Base-by-base conservation (phyloP, 92 coral and sea anemone genomes). In the Blastomussa wellsi region DNA sequence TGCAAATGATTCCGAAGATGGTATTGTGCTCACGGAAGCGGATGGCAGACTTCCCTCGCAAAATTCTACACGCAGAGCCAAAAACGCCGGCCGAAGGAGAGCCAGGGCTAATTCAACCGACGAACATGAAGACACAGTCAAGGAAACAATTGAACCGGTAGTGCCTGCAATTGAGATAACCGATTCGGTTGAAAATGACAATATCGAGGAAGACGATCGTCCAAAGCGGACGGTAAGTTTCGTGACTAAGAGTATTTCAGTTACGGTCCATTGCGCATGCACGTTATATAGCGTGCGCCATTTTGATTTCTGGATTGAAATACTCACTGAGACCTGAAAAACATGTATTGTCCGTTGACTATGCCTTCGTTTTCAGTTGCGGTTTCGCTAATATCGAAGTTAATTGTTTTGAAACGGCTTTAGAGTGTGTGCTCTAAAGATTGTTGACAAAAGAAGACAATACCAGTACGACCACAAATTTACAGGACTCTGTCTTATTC, bases 41-140 rank as follows among this genome's bases (percentile, higher is more conserved):
- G 74, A 69, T 38, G 74, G 42, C 6, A 36, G 47, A 33, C 74
- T 17, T 36, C 28, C 74, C 17, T 69, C 74, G n/a, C 74, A 69
- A 69, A 35, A 35, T 69, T 69, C 74, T 7, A 69, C 44, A 38
- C 74, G 74, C 1, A 82, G n/a, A 82, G 78, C 60, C 36, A 82
- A 82, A 82, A 82, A 49, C 52, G 49, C 77, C 17, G 42, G 76
- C 37, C 77, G 86, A 37, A 82, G 26, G 78, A 71, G 38, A 49
- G 22, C 36, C 5, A 82, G 49, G n/a, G 26, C 39, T 14, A 64
- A 20, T 38, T 51, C 78, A 10, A 36, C 47, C 67, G 66, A 22
- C 22, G 64, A 71, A 24, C 33, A 62, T 17, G 42, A 4, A 13
- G 31, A 22, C 26, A 4, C 51, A 52, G 44, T n/a, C 4, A 37